Evolutionary conservation across 2,888 invertebrate genomes (phyloP).

Genomic region (Drosophila ezoana): DNA sequence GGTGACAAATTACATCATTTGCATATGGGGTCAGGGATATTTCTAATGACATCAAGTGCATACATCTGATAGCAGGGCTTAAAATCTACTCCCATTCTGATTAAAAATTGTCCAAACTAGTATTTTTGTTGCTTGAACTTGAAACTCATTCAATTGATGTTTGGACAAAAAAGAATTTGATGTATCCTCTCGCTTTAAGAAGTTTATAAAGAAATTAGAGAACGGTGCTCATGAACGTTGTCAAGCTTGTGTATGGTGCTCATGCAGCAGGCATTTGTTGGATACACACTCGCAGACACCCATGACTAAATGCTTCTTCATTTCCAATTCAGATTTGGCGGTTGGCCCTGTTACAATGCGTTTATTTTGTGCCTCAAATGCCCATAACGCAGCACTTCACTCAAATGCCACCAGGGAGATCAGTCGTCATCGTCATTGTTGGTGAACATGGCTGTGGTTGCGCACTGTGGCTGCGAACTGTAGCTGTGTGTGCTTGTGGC

Average conservation of each 20-base stretch:
- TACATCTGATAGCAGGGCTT: constrained; percentile 10
- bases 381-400: constrained; percentile 17
- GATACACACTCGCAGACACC: constrained; percentile 1
- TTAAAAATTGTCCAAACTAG: constrained; percentile 4
- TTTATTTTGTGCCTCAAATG: constrained; percentile 13
- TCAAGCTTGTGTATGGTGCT: no score
- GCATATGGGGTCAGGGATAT: constrained; percentile 25
- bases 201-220: no score
- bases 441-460: constrained; percentile 4
- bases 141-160: constrained; percentile 3
- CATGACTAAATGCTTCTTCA: constrained; percentile 1
- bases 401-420: constrained; percentile 43
- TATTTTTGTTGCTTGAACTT: neutral
- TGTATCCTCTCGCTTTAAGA: no score
- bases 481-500: neutral
- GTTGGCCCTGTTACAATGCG: constrained; percentile 11
- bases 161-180: neutral
- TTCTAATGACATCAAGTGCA: constrained; percentile 19
- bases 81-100: constrained; percentile 5
- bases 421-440: constrained; percentile 23
- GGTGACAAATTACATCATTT: constrained; percentile 11
- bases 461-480: neutral
- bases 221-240: no score
- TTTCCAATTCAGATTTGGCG: constrained; percentile 4
- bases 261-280: neutral